Conservation (phyloP, 2,797 vertebrate species). For the Gymnoscopelus microlampas region DNA sequence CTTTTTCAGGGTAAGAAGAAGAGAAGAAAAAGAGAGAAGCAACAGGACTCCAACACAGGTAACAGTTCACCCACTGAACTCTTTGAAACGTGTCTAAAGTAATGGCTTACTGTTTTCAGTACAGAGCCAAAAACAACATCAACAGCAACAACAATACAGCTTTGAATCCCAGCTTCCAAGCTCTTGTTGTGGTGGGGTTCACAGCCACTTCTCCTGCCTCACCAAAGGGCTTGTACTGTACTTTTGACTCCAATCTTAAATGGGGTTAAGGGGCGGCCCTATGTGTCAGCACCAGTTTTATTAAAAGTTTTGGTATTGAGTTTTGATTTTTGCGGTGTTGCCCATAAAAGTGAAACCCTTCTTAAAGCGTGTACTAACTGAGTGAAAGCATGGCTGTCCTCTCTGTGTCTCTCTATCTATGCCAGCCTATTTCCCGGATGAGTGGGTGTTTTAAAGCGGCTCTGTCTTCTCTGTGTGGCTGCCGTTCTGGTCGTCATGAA, state of each 20-base stretch:
- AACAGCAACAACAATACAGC: too few relatives aligned
- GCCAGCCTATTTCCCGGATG: slow-evolving; percentile 54
- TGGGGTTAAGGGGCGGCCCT: too few relatives aligned
- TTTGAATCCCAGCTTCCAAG: too few relatives aligned
- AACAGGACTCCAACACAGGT: slow-evolving; percentile 96
- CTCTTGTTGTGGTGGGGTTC: too few relatives aligned
- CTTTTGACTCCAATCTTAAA: too few relatives aligned
- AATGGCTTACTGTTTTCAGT: too few relatives aligned
- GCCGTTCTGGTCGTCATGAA: slow-evolving; percentile 11
- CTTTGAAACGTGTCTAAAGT: too few relatives aligned
- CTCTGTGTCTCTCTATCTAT: slow-evolving; percentile 24
- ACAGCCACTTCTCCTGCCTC: too few relatives aligned
- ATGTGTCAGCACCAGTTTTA: too few relatives aligned
- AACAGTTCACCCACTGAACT: slow-evolving; percentile 32
- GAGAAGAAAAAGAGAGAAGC: slow-evolving; percentile 95
- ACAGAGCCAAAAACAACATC: too few relatives aligned
- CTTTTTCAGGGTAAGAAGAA: slow-evolving; percentile 95
- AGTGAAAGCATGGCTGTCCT: slow-evolving; percentile 33
- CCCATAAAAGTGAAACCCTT: slow-evolving; percentile 1
- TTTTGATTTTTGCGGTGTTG: neutral
- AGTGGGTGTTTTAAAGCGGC: slow-evolving; percentile 20
- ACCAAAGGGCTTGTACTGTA: too few relatives aligned
- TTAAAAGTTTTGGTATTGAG: too few relatives aligned
- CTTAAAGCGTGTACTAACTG: slow-evolving; percentile 34
- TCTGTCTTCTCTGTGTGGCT: slow-evolving; percentile 12